Evolutionary conservation across 2,888 invertebrate species (phyloP), one percentile per base, ranked within the genome.

Genomic region (Monochamus alternatus): DNA sequence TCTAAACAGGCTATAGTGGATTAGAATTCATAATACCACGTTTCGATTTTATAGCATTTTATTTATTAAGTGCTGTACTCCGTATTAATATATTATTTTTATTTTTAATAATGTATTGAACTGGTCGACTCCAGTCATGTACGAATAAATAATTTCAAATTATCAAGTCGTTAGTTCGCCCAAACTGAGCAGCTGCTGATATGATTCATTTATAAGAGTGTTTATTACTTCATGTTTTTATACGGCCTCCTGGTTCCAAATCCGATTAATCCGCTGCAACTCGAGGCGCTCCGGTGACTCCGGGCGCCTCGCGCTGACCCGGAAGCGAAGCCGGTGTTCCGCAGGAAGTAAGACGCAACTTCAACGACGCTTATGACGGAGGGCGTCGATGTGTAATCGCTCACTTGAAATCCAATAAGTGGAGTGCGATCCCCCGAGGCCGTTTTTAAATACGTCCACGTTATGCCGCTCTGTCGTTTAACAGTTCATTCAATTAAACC

Each of bases 161-260:
- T 22, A 22, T 22, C 22, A 22, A 22, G 22, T 22, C 22, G 22
- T 22, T 22, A 22, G 22, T 22, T 22, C 22, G 22, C 22, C 22
- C 22, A 22, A 22, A 22, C 38, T 38, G 7, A 38, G 38, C 38
- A 38, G 0, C 38, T 38, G 38, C 38, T 38, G 38, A 38, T 38
- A 38, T 38, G 7, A 38, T 38, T 22, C 22, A 22, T 22, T 22
- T 38, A 38, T 2, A 38, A 4, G 5, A 38, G 5, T 38, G 38
- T 38, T 51, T 55, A 55, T 55, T 55, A 22, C n/a, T 22, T 55
- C 14, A 5, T 12, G 86, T 84, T 86, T 88, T 87, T 88, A 87
- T 86, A 88, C 87, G 88, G 87, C 86, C 86, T 87, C 88, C 84
- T 87, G 87, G 86, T 86, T 88, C 83, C 87, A 86, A 88, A 88